Evolutionary conservation across 2,888 invertebrate genomes (phyloP).

Genomic region (Dicycla oo): DNA sequence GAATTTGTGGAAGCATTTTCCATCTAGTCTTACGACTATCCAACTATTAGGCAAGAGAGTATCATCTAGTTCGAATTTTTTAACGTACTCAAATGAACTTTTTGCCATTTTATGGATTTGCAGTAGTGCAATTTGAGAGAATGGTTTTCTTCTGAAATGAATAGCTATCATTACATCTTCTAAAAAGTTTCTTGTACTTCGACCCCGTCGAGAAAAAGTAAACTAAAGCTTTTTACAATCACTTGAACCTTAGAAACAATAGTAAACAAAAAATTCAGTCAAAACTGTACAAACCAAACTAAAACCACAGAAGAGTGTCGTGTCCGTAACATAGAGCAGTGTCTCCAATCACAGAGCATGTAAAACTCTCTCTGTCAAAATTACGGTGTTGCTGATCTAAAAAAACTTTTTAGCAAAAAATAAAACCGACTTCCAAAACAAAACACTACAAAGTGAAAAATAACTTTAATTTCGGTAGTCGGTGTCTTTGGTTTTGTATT

Average conservation of each 20-base stretch:
- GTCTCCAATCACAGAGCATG: no score
- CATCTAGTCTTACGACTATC: conserved; percentile 97
- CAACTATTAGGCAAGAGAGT: conserved; percentile 96
- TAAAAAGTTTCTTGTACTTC: neutral
- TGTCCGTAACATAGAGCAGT: no score
- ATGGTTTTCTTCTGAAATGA: conserved; percentile 16
- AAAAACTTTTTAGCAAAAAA: no score
- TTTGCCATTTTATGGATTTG: conserved; percentile 91
- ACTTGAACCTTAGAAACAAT: neutral
- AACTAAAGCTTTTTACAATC: conserved; percentile 2
- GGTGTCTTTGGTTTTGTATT: no score
- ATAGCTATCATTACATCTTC: conserved; percentile 40
- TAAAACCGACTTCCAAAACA: no score
- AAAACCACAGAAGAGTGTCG: no score
- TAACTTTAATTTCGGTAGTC: no score
- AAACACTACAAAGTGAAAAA: no score
- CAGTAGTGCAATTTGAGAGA: conserved; percentile 1
- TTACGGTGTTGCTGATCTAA: no score
- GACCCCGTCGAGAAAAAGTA: neutral
- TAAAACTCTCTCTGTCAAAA: no score
- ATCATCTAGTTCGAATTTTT: conserved; percentile 92
- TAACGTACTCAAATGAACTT: conserved; percentile 92
- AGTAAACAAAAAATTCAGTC: conserved; percentile 3
- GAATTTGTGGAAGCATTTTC: conserved; percentile 98
- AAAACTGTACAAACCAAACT: neutral